Evolutionary conservation across 2,113 vertebrate genomes (phyloP).

Genomic region (Sisor rabdophorus): DNA sequence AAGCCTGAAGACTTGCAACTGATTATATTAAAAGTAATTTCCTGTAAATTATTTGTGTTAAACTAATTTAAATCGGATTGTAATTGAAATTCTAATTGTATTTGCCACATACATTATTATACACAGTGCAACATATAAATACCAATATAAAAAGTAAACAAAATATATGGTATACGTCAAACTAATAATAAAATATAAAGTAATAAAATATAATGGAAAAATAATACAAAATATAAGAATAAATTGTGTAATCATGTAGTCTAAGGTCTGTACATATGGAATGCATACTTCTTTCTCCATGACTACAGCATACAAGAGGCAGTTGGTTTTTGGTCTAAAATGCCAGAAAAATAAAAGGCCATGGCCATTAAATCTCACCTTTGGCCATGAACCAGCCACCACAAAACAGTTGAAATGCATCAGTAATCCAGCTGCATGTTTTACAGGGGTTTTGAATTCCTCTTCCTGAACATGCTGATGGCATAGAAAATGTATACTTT

Average conservation of each 20-base stretch:
- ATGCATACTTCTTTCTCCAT: background rate
- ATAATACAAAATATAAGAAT: too few species aligned
- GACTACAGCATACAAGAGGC: background rate
- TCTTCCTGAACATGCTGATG: background rate
- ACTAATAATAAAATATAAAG: too few species aligned
- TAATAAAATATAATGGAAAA: too few species aligned
- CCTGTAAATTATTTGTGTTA: background rate
- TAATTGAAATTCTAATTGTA: background rate
- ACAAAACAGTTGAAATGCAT: background rate
- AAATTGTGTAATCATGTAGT: too few species aligned
- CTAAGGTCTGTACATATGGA: background rate
- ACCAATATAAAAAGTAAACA: too few species aligned
- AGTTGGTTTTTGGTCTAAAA: background rate
- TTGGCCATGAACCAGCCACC: background rate
- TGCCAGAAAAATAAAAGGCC: constrained; percentile 3
- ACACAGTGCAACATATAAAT: too few species aligned
- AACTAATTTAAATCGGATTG: background rate
- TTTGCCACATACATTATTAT: too few species aligned
- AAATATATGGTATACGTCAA: too few species aligned
- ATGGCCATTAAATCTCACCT: constrained; percentile 9
- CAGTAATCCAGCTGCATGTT: background rate
- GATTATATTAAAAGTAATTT: background rate
- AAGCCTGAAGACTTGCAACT: background rate
- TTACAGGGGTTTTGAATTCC: background rate
- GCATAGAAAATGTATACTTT: background rate